Evolutionary conservation across 2,888 invertebrate genomes (phyloP).

Genomic region (Actias luna): DNA sequence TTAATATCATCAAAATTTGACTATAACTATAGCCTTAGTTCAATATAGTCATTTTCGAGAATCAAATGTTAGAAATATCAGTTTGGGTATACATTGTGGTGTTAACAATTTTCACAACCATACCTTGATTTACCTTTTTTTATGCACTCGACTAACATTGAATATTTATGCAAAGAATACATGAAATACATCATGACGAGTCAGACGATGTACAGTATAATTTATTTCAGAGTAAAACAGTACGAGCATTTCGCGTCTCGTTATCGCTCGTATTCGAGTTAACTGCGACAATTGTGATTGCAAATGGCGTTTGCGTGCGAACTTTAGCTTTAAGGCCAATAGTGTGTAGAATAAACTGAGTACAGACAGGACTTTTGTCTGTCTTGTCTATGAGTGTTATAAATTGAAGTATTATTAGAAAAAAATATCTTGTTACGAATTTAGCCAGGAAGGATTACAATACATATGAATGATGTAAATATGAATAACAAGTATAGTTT

Average conservation of each 20-base stretch:
- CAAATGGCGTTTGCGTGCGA: constrained; percentile 58
- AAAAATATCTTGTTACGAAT: not conserved
- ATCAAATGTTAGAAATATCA: no score
- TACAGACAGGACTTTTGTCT: constrained; percentile 31
- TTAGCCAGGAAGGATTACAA: not conserved
- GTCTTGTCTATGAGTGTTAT: not conserved
- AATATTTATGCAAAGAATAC: not conserved
- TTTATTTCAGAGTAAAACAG: constrained; percentile 49
- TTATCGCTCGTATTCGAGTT: constrained; percentile 71
- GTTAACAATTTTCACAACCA: not conserved
- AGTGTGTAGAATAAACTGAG: constrained; percentile 30
- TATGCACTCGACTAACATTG: not conserved
- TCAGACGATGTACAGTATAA: constrained; percentile 30
- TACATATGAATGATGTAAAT: no score
- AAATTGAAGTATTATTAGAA: not conserved
- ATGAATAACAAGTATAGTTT: no score
- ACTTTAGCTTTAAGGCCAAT: constrained; percentile 45
- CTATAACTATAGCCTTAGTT: no score
- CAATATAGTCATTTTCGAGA: no score
- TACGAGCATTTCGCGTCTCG: constrained; percentile 48
- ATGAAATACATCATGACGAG: not conserved
- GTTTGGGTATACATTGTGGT: not conserved
- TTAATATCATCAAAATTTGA: no score
- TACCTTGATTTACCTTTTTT: not conserved
- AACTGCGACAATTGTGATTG: constrained; percentile 76